Evolutionary conservation across 2,797 vertebrate genomes (phyloP), one percentile per base, ranked within the genome.

Genomic region (Chiroxiphia lanceolata): DNA sequence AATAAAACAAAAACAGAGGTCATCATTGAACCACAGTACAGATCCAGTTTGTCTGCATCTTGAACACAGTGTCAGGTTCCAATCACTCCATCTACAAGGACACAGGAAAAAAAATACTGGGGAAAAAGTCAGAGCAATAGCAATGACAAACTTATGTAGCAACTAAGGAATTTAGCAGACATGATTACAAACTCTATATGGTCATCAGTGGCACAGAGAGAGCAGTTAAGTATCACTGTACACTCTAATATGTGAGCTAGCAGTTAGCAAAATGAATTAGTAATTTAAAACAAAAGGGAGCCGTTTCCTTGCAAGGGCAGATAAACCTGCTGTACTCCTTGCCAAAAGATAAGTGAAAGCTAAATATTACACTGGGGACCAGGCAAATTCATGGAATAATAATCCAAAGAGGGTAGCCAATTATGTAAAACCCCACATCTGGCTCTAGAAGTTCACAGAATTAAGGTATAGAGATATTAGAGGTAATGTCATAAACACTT

Each of bases 101-200:
- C 3, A 64, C 3, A 15, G 19, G 2, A 3, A 8, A n/a, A 50
- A 31, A 53, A 57, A 6, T 0, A 10, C 0, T 9, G 1, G 5
- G 5, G 4, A 3, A 33, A 25, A 84, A 31, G 1, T n/a, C 50
- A 15, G 9, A 64, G 44, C 27, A 85, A 64, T 18, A 57, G 20
- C 29, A 38, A 57, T 10, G 17, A 57, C 10, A 64, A 50, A 92
- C 59, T 6, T 36, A 33, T 7, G 9, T 40, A 71, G 63, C 13
- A 57, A 11, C 11, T 7, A 87, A 78, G 13, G 21, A 25, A 83
- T 78, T 70, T 44, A 54, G 74, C 83, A 90, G 18, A 47, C 65
- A 50, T 4, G 6, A 42, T 29, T 56, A 36, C 31, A 27, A 79
- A 65, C 50, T 48, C 54, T 63, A 7, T 26, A 40, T 0, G 40